phyloP scores from a whole-genome alignment of 2,797 vertebrate species.

The Pangasius djambal region DNA sequence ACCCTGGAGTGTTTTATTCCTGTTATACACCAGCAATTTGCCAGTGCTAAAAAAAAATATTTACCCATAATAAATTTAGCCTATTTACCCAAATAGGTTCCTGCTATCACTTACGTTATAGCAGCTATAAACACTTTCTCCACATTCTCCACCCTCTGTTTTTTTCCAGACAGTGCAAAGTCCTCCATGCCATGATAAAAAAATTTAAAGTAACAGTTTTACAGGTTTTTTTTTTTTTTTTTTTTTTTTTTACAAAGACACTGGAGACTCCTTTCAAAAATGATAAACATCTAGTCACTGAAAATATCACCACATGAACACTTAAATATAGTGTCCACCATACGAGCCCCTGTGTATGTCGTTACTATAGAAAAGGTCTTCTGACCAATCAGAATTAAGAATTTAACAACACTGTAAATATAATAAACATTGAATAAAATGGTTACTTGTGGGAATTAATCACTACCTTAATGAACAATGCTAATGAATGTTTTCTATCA shows the following conservation, averaged over 20 bases:
- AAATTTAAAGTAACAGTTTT: background rate
- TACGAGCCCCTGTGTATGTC: background rate
- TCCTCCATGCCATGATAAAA: too few species aligned
- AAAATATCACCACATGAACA: background rate
- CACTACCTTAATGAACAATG: background rate
- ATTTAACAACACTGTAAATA: background rate
- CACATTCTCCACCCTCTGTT: background rate
- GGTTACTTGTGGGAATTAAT: background rate
- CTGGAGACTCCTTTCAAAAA: background rate
- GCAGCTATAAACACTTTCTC: background rate
- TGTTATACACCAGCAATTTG: background rate
- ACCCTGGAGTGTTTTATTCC: background rate
- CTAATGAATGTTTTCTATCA: background rate
- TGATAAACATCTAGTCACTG: background rate
- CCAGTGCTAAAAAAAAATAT: background rate
- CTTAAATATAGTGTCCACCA: background rate
- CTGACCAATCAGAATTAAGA: background rate
- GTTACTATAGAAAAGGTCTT: background rate
- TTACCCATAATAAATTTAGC: background rate
- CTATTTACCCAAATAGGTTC: background rate
- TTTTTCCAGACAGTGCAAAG: background rate
- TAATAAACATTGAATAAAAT: background rate
- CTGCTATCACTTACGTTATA: background rate
- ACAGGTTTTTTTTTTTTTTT: too few species aligned
- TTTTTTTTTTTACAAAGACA: too few species aligned